phyloP scores from a whole-genome alignment of 2,888 invertebrate species.

The Xestia rhomboidea region DNA sequence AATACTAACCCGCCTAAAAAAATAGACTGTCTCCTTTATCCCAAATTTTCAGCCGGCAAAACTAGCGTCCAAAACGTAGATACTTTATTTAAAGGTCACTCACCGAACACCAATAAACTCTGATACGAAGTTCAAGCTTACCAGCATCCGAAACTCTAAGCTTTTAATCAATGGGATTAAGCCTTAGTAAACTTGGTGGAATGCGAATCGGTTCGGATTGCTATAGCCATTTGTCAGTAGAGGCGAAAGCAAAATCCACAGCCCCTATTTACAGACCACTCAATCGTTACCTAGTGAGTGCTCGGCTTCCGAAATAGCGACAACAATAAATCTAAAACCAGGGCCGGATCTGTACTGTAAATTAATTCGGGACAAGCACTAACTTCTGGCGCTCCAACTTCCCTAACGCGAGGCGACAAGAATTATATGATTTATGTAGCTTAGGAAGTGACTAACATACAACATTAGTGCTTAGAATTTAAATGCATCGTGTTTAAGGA shows the following conservation, averaged over 20 bases:
- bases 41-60: neutral
- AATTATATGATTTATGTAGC: conserved; percentile 61
- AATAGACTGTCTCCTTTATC: neutral
- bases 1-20: neutral
- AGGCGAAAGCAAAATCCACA: conserved; percentile 74
- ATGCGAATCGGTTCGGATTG: conserved; percentile 68
- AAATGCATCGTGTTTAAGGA: conserved; percentile 61
- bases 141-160: conserved; percentile 63
- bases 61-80: conserved; percentile 5
- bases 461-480: conserved; percentile 58
- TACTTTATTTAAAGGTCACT: conserved; percentile 47
- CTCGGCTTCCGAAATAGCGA: conserved; percentile 65
- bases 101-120: conserved; percentile 53
- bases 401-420: conserved; percentile 50
- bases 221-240: conserved; percentile 73
- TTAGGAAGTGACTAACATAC: conserved; percentile 55
- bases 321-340: conserved; percentile 70
- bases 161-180: conserved; percentile 73
- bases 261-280: conserved; percentile 77
- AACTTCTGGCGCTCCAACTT: conserved; percentile 65
- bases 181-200: conserved; percentile 69
- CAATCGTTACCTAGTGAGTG: conserved; percentile 70
- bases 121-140: conserved; percentile 55
- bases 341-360: conserved; percentile 65
- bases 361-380: conserved; percentile 64